Evolutionary conservation across 2,888 invertebrate species (phyloP).

Genomic region (Orthosia gracilis): DNA sequence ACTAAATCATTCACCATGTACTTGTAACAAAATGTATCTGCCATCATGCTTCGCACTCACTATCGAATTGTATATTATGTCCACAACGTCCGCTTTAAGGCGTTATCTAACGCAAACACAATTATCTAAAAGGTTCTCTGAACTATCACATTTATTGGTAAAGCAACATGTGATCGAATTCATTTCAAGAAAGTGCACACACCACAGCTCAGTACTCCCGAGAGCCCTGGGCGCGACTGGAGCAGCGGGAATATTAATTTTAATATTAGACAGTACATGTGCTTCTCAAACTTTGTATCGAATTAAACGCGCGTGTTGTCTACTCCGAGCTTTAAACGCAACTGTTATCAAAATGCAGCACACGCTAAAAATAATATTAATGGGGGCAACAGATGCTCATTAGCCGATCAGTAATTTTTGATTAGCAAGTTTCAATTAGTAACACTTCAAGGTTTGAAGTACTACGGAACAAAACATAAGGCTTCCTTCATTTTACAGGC

Average conservation of each 20-base stretch:
- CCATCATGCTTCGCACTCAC: constrained; percentile 70
- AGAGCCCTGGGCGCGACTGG: constrained; percentile 87
- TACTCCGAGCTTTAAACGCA: constrained; percentile 43
- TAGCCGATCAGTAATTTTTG: constrained; percentile 72
- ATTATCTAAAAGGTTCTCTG: constrained; percentile 81
- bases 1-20: constrained; percentile 77
- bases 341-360: constrained; percentile 66
- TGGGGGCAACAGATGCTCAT: constrained; percentile 73
- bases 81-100: constrained; percentile 70
- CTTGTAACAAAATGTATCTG: constrained; percentile 68
- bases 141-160: constrained; percentile 78
- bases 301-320: constrained; percentile 60
- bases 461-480: constrained; percentile 58
- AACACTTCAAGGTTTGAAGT: constrained; percentile 72
- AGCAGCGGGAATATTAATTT: constrained; percentile 88
- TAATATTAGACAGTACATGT: constrained; percentile 86
- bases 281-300: constrained; percentile 81
- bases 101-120: constrained; percentile 88
- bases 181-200: constrained; percentile 79
- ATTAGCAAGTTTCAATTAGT: constrained; percentile 74
- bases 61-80: constrained; percentile 72
- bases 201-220: constrained; percentile 80
- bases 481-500: constrained; percentile 44
- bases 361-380: constrained; percentile 64
- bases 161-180: constrained; percentile 79